phyloP scores from a whole-genome alignment of 1,140 invertebrate species.

The Bombus consobrinus region DNA sequence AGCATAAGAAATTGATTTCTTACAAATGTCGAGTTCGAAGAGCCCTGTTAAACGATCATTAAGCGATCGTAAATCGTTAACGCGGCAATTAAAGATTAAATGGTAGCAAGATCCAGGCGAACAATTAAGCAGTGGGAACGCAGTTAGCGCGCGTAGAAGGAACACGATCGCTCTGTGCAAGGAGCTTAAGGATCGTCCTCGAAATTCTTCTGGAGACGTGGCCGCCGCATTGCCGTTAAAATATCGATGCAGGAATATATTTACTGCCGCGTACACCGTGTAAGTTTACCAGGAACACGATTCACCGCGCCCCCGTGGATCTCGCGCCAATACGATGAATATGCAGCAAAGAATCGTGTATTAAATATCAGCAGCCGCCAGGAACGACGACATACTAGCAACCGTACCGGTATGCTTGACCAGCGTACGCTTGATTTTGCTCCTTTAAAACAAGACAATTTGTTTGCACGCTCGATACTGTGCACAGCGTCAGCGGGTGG shows the following conservation, averaged over 20 bases:
- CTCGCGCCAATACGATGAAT: conserved; percentile 68
- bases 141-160: background rate
- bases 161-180: conserved; percentile 20
- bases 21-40: no score
- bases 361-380: conserved; percentile 68
- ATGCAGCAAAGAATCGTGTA: conserved; percentile 69
- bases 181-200: conserved; percentile 53
- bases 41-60: no score
- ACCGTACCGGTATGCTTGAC: conserved; percentile 46
- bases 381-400: conserved; percentile 55
- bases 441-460: conserved; percentile 73
- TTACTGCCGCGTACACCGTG: conserved; percentile 67
- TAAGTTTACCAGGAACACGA: conserved; percentile 68
- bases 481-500: conserved; percentile 66
- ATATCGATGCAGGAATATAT: conserved; percentile 70
- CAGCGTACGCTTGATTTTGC: conserved; percentile 39
- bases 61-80: background rate
- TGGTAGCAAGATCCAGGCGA: no score
- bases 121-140: no score
- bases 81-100: background rate
- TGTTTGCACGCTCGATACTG: conserved; percentile 66
- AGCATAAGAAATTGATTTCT: no score
- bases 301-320: conserved; percentile 66
- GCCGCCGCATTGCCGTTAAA: conserved; percentile 60
- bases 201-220: conserved; percentile 45